Evolutionary conservation across 2,797 vertebrate genomes (phyloP).

Genomic region (Spinus olivaceus): DNA sequence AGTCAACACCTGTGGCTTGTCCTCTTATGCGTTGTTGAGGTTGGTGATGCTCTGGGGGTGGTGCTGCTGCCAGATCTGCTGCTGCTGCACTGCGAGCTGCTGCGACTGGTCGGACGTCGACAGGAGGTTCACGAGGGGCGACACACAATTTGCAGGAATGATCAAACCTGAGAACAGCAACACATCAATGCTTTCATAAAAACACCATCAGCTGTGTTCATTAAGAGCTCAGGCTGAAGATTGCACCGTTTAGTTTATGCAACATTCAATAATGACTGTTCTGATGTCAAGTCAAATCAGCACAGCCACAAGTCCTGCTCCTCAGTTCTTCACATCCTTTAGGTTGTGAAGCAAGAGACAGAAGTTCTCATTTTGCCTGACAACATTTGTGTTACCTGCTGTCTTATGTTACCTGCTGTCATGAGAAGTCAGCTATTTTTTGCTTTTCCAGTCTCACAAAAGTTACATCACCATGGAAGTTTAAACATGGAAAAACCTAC

Average conservation of each 20-base stretch:
- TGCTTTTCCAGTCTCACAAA: background rate
- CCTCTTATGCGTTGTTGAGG: slow-evolving; percentile 78
- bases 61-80: slow-evolving; percentile 97
- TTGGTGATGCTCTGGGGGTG: slow-evolving; percentile 97
- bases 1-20: slow-evolving; percentile 51
- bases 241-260: background rate
- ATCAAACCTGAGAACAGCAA: slow-evolving; percentile 85
- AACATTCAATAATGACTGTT: fast-evolving
- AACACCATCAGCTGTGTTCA: fast-evolving
- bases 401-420: background rate
- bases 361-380: background rate
- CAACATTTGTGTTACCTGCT: background rate
- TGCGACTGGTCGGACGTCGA: slow-evolving; percentile 97
- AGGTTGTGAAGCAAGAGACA: background rate
- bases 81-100: slow-evolving; percentile 95
- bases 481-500: fast-evolving
- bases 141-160: slow-evolving; percentile 96
- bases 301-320: background rate
- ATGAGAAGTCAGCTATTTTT: background rate
- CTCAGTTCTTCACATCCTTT: background rate
- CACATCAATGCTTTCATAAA: background rate
- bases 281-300: background rate
- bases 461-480: background rate
- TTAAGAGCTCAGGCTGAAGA: background rate
- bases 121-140: slow-evolving; percentile 90